Conservation (phyloP, 2,113 vertebrate genomes). For the Sturnus vulgaris region DNA sequence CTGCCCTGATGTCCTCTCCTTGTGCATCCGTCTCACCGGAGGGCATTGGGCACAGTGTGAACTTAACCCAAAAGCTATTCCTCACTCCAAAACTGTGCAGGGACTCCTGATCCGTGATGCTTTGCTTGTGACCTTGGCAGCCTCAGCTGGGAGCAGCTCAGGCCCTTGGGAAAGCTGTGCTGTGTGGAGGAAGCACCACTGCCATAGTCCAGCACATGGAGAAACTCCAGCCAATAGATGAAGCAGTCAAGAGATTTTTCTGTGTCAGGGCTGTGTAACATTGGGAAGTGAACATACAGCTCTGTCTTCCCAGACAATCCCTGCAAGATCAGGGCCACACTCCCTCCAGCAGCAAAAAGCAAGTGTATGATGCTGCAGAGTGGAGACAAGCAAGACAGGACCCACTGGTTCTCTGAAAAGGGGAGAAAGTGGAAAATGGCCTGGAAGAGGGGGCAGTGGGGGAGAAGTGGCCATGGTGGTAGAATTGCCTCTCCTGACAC, state of each 20-base stretch:
- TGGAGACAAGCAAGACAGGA: background rate
- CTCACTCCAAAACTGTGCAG: background rate
- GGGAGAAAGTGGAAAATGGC: background rate
- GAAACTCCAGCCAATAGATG: background rate
- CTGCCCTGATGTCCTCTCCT: background rate
- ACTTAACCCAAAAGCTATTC: background rate
- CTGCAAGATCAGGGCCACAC: background rate
- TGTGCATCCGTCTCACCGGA: accelerated
- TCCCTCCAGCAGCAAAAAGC: background rate
- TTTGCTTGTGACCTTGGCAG: background rate
- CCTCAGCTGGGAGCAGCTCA: background rate
- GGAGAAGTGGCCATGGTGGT: background rate
- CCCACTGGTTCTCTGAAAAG: background rate
- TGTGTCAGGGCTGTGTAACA: background rate
- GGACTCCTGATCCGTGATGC: accelerated
- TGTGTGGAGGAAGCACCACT: background rate
- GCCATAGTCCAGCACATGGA: accelerated
- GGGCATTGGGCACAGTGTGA: no score
- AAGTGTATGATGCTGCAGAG: background rate
- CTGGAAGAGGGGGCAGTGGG: background rate
- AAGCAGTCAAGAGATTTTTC: background rate
- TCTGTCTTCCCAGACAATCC: background rate
- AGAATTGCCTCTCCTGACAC: background rate
- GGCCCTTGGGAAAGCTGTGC: background rate
- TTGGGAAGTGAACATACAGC: background rate